phyloP scores from a whole-genome alignment of 2,113 vertebrate genomes.

The Apeltes quadracus region DNA sequence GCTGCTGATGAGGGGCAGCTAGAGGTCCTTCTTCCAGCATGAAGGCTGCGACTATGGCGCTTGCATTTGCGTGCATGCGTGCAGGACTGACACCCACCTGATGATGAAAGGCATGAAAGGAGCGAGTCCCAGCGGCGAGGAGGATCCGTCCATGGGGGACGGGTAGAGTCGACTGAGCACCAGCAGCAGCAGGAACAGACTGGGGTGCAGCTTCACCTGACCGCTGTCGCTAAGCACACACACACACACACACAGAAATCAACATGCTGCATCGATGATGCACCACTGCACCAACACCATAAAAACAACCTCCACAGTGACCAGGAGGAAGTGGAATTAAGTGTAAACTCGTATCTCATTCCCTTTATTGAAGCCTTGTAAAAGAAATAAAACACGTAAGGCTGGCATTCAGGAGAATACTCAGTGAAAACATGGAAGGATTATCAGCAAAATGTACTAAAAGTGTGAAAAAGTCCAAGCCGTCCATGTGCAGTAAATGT shows the following conservation, averaged over 20 bases:
- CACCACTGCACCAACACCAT: neutral
- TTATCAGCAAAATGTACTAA: neutral
- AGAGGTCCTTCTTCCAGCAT: neutral
- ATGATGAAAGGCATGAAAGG: slow-evolving; percentile 91
- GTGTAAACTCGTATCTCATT: neutral
- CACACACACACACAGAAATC: neutral
- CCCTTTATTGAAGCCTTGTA: neutral
- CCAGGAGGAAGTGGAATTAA: neutral
- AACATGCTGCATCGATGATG: neutral
- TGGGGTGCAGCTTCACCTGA: slow-evolving; percentile 87
- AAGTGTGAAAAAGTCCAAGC: neutral
- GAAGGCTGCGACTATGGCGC: no score
- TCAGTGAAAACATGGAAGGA: neutral
- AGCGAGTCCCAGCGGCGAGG: slow-evolving; percentile 87
- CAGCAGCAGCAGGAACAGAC: slow-evolving; percentile 90
- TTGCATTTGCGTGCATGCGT: neutral
- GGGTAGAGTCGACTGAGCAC: slow-evolving; percentile 93
- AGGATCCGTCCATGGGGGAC: slow-evolving; percentile 93
- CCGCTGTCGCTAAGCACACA: slow-evolving; percentile 74
- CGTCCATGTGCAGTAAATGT: no score
- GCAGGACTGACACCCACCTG: slow-evolving; percentile 80
- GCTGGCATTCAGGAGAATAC: neutral
- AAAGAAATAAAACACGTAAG: neutral
- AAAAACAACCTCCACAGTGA: neutral
- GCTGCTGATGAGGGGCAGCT: neutral